Percentiles rank a stretch among this genome's conserved stretches.
Conservation (phyloP, 2,797 vertebrate genomes). For the Coilia nasus region DNA sequence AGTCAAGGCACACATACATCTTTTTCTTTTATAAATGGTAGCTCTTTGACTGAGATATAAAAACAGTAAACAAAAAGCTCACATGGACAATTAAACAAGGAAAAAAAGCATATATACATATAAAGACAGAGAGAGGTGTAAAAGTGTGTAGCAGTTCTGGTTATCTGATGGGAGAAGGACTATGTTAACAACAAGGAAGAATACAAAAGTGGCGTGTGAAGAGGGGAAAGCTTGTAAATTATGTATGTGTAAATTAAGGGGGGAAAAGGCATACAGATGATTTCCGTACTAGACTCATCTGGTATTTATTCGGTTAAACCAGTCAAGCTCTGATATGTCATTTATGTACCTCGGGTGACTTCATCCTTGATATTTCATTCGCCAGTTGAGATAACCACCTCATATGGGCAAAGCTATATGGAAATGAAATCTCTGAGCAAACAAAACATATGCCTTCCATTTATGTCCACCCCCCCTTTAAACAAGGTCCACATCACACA, state of each 20-base stretch:
- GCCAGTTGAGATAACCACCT: not conserved
- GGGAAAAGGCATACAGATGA: not conserved
- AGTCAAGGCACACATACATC: slow-evolving; percentile 1
- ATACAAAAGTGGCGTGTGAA: not conserved
- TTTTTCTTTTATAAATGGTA: not conserved
- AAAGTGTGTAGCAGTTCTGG: not conserved
- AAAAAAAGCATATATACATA: not conserved
- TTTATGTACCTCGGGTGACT: not conserved
- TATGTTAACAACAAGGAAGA: not conserved
- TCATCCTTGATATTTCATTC: not conserved
- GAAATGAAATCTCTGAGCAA: not conserved
- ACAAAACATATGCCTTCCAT: not conserved
- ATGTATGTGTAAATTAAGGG: too few relatives aligned
- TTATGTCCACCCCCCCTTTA: not conserved
- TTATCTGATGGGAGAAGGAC: not conserved
- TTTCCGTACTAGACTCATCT: not conserved
- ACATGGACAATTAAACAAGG: not conserved
- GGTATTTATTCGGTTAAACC: not conserved
- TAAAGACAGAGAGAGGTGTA: not conserved
- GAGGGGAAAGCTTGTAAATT: too few relatives aligned
- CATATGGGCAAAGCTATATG: not conserved
- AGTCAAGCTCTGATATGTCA: not conserved
- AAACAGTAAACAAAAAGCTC: not conserved
- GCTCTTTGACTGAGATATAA: not conserved
- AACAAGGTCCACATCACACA: not conserved